Evolutionary conservation across 2,797 vertebrate species (phyloP).

Genomic region (Crypturellus tataupa): DNA sequence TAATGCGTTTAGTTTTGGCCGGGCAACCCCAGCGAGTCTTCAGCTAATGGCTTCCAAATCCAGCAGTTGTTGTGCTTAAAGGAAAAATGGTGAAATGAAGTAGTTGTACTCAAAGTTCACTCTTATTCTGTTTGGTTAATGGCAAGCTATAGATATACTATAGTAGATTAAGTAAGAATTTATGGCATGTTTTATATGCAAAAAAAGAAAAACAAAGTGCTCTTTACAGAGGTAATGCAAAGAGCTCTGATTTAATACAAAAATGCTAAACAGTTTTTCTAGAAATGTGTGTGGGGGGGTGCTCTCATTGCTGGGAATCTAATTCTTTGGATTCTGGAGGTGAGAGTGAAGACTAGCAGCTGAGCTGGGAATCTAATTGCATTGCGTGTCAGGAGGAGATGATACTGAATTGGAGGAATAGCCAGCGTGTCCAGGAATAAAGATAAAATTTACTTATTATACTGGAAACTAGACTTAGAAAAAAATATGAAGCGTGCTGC

Average conservation of each 20-base stretch:
- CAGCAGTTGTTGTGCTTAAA: background rate
- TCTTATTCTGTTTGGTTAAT: constrained; percentile 35
- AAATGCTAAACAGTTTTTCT: background rate
- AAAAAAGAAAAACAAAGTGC: background rate
- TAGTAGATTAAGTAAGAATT: constrained; percentile 49
- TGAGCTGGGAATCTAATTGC: background rate
- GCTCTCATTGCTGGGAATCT: background rate
- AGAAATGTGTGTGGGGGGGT: background rate
- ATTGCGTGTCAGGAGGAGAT: background rate
- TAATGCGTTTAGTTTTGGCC: constrained; percentile 68
- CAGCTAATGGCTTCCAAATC: constrained; percentile 45
- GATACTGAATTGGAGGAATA: background rate
- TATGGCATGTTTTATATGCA: constrained; percentile 17
- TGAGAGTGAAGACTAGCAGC: background rate
- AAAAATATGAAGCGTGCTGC: background rate
- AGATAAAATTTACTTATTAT: background rate
- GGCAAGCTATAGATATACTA: background rate
- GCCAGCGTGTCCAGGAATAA: background rate
- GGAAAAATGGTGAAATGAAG: constrained; percentile 25
- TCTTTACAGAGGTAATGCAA: constrained; percentile 21
- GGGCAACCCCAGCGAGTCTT: constrained; percentile 34
- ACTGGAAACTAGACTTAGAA: background rate
- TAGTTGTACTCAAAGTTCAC: background rate
- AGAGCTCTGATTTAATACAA: background rate
- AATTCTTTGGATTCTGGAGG: constrained; percentile 16